Evolutionary conservation across 2,888 invertebrate species (phyloP), one percentile per base, ranked within the genome.

Genomic region (Conops quadrifasciatus): DNA sequence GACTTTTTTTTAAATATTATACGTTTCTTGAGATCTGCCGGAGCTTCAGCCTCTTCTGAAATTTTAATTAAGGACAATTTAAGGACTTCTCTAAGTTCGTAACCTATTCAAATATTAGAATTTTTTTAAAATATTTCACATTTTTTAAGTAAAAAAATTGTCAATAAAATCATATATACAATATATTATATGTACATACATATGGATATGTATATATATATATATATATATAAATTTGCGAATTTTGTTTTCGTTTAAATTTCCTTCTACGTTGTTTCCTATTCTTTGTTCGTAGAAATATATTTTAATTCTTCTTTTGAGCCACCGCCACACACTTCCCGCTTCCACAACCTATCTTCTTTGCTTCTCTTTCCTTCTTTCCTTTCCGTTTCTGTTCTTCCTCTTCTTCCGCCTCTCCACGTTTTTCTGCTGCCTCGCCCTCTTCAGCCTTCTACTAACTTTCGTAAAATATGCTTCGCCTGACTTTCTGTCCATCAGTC

Each of bases 21-120:
- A 56, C 88, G 88, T 76, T 89, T 86, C 67, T 80, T 87, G 75
- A 91, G 84, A 84, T 91, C 90, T 51, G 91, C 91, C 43, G 89
- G 89, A 51, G 87, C 86, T 78, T 88, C 87, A 71, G 88, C 88
- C 79, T 88, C 88, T 82, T 90, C 90, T 91, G 83, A 30, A 86
- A 86, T 74, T 66, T 70, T 66, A 74, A 76, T 36, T 21, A 67
- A n/a, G 60, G 47, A n/a, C 30, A 56, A 24, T 45, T 66, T 28
- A 51, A 51, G 26, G 9, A 65, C 19, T 36, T 36, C 9, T 36
- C 9, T 36, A 9, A 36, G 9, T 36, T 36, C 36, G 9, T 36
- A 7, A 36, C 4, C 36, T 36, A 36, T 36, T 36, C 9, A 36
- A 36, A 36, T 36, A 36, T 36, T 4, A 36, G 36, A 7, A 36